phyloP scores from a whole-genome alignment of 2,797 vertebrate species.

The Semaprochilodus insignis region DNA sequence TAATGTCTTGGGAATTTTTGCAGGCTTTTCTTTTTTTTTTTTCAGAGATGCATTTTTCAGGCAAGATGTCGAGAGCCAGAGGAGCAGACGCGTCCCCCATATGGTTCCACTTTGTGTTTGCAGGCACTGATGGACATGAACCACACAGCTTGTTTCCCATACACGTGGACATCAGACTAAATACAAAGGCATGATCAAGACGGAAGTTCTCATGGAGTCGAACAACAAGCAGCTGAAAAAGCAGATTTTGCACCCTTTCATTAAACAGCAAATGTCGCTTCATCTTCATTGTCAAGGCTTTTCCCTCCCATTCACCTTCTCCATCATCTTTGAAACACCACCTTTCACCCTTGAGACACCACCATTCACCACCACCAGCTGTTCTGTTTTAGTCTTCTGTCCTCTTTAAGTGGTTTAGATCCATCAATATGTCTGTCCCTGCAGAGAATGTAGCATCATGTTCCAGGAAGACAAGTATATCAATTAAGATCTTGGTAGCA shows the following conservation, averaged over 20 bases:
- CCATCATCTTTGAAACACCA: neutral
- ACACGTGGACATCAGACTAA: conserved; percentile 49
- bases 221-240: conserved; percentile 47
- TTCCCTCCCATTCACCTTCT: neutral
- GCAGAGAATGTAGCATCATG: neutral
- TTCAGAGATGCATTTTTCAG: conserved; percentile 3
- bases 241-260: neutral
- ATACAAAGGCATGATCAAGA: conserved; percentile 27
- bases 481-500: neutral
- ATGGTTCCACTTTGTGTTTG: conserved; percentile 45
- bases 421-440: neutral
- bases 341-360: no score
- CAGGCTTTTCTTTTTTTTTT: neutral
- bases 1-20: neutral
- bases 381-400: neutral
- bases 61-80: conserved; percentile 17
- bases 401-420: neutral
- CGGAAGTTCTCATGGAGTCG: conserved; percentile 16
- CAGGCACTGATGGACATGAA: conserved; percentile 20
- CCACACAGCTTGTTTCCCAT: conserved; percentile 48
- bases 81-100: conserved; percentile 28
- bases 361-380: no score
- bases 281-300: neutral
- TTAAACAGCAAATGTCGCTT: neutral
- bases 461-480: neutral